Conservation (phyloP, 1,140 invertebrate genomes). For the Drosophila erecta region DNA sequence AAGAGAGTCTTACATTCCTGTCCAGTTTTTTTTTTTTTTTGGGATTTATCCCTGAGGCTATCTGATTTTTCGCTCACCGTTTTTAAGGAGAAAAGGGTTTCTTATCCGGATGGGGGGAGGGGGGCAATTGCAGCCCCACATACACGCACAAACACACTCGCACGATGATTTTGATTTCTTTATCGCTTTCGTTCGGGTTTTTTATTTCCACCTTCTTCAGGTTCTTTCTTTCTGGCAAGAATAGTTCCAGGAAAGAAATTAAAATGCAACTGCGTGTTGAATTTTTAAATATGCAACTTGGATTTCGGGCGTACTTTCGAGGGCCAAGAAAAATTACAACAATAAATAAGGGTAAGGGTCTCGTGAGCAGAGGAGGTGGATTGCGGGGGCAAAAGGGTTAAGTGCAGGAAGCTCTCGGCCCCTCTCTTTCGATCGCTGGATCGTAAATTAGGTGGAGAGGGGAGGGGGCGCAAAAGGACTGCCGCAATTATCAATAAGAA, state of each 20-base stretch:
- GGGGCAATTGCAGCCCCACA: slow-evolving; percentile 33
- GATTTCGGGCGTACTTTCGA: slow-evolving; percentile 17
- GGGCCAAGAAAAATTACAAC: slow-evolving; percentile 46
- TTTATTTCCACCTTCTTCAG: slow-evolving; percentile 5
- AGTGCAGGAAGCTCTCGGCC: slow-evolving; percentile 4
- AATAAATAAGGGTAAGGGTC: slow-evolving; percentile 50
- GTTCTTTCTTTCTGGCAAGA: slow-evolving; percentile 27
- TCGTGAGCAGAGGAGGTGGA: not conserved
- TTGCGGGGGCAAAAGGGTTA: not conserved
- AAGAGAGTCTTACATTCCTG: not conserved
- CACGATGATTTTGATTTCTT: slow-evolving; percentile 42
- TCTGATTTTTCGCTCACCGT: slow-evolving; percentile 9
- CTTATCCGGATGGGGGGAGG: slow-evolving; percentile 8
- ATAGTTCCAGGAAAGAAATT: slow-evolving; percentile 66
- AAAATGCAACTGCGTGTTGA: slow-evolving; percentile 74
- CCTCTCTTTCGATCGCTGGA: slow-evolving; percentile 15
- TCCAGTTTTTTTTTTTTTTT: not conserved
- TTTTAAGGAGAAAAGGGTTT: slow-evolving; percentile 10
- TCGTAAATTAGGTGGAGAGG: slow-evolving; percentile 26
- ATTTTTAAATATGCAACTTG: slow-evolving; percentile 59
- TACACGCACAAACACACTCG: slow-evolving; percentile 15
- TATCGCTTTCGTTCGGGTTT: slow-evolving; percentile 23
- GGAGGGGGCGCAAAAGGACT: slow-evolving; percentile 12
- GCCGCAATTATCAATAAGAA: slow-evolving; percentile 42
- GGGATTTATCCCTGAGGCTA: slow-evolving; percentile 5